phyloP scores from a whole-genome alignment of 1,140 invertebrate genomes.

The Galleria mellonella region DNA sequence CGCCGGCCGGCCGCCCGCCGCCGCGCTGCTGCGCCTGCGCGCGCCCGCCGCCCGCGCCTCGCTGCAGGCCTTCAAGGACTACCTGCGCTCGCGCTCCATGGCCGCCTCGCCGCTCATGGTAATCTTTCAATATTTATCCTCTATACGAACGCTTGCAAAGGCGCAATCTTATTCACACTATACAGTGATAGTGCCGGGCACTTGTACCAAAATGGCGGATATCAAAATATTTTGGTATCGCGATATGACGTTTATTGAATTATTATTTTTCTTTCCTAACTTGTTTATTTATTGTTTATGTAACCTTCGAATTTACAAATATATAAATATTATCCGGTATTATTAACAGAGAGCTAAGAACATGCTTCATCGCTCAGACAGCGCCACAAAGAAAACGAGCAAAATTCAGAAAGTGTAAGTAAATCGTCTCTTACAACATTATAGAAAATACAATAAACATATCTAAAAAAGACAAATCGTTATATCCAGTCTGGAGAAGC shows the following conservation, averaged over 20 bases:
- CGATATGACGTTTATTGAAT: too few relatives aligned
- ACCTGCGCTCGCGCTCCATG: slow-evolving; percentile 80
- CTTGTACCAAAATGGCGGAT: too few relatives aligned
- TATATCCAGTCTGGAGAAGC: slow-evolving; percentile 82
- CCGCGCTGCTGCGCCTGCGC: slow-evolving; percentile 87
- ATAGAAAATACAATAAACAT: too few relatives aligned
- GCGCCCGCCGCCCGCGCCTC: slow-evolving; percentile 85
- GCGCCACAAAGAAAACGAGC: slow-evolving; percentile 74
- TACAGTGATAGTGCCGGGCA: too few relatives aligned
- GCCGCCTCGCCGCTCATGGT: slow-evolving; percentile 11
- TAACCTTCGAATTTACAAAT: too few relatives aligned
- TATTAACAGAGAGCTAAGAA: slow-evolving; percentile 68
- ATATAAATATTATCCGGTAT: too few relatives aligned
- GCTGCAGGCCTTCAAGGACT: slow-evolving; percentile 85
- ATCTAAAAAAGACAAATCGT: too few relatives aligned
- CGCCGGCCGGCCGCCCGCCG: slow-evolving; percentile 85
- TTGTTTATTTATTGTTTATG: too few relatives aligned
- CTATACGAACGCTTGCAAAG: background rate
- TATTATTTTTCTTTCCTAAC: too few relatives aligned
- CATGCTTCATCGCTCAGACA: slow-evolving; percentile 72
- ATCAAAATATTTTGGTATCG: too few relatives aligned
- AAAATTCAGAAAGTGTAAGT: slow-evolving; percentile 79
- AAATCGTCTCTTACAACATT: too few relatives aligned
- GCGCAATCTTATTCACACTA: too few relatives aligned
- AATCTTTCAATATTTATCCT: background rate